phyloP scores from a whole-genome alignment of 1,140 invertebrate species.

The Drosophila parvula region DNA sequence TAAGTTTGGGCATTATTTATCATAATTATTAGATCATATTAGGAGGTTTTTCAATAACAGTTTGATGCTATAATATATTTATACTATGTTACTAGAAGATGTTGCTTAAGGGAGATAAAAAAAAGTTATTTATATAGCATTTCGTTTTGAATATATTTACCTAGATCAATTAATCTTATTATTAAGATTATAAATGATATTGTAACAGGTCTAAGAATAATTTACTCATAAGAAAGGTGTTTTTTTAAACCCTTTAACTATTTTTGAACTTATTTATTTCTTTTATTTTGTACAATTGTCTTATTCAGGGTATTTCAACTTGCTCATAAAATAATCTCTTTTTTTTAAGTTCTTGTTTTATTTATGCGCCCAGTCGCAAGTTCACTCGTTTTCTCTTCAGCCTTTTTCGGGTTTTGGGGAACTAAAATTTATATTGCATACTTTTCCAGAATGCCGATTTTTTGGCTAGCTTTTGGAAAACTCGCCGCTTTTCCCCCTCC shows the following conservation, averaged over 20 bases:
- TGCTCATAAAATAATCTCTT: neutral
- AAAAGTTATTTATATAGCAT: too few relatives aligned
- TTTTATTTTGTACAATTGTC: neutral
- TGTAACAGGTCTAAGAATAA: too few relatives aligned
- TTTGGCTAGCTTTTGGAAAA: conserved; percentile 34
- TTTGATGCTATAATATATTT: too few relatives aligned
- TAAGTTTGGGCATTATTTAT: too few relatives aligned
- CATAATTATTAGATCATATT: too few relatives aligned
- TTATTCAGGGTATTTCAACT: conserved; percentile 1
- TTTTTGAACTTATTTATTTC: neutral
- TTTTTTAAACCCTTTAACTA: neutral
- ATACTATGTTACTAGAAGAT: too few relatives aligned
- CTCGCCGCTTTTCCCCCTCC: conserved; percentile 1
- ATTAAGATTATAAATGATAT: too few relatives aligned
- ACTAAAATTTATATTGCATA: conserved; percentile 47
- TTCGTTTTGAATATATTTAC: too few relatives aligned
- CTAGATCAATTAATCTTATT: too few relatives aligned
- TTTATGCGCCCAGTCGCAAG: conserved; percentile 12
- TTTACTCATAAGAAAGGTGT: too few relatives aligned
- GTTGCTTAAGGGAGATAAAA: too few relatives aligned
- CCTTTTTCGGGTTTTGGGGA: conserved; percentile 8
- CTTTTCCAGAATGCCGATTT: conserved; percentile 32
- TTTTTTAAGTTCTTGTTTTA: conserved; percentile 12
- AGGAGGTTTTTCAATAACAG: too few relatives aligned
- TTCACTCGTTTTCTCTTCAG: neutral